Conservation (phyloP, 1,140 invertebrate genomes). For the Zaprionus camerounensis region DNA sequence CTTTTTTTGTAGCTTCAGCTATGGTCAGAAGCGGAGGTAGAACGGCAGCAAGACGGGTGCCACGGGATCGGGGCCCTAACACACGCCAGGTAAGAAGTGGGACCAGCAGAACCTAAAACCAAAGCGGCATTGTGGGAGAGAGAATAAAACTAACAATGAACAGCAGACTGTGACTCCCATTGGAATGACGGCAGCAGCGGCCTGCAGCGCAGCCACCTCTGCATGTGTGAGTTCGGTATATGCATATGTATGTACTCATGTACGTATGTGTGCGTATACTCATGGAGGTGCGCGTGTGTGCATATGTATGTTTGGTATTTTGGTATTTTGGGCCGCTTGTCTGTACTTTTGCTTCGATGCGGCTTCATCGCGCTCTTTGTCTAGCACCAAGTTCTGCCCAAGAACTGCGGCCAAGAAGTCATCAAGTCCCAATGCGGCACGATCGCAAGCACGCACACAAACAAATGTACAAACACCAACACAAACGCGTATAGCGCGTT, state of each 20-base stretch:
- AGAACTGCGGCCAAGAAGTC: constrained; percentile 43
- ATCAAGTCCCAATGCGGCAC: constrained; percentile 45
- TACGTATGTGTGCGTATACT: background rate
- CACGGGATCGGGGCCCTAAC: constrained; percentile 45
- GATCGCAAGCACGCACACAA: constrained; percentile 39
- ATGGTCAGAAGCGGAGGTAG: constrained; percentile 8
- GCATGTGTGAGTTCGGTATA: constrained; percentile 7
- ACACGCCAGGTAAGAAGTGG: constrained; percentile 49
- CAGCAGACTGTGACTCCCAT: constrained; percentile 67
- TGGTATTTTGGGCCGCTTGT: constrained; percentile 67
- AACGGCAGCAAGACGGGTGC: constrained; percentile 16
- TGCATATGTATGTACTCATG: background rate
- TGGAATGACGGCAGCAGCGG: constrained; percentile 62
- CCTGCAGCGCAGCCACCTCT: constrained; percentile 50
- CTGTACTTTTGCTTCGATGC: constrained; percentile 56
- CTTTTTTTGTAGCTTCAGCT: constrained; percentile 2
- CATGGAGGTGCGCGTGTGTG: background rate
- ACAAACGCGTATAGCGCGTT: constrained; percentile 14
- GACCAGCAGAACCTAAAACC: constrained; percentile 68
- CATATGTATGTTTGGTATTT: constrained; percentile 56
- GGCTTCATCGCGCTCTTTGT: constrained; percentile 77
- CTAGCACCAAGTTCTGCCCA: constrained; percentile 54
- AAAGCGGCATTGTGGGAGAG: constrained; percentile 76
- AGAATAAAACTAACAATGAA: constrained; percentile 81
- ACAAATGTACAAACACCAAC: constrained; percentile 4